phyloP scores from a whole-genome alignment of 2,113 vertebrate genomes.

The Rhynchomys soricoides region DNA sequence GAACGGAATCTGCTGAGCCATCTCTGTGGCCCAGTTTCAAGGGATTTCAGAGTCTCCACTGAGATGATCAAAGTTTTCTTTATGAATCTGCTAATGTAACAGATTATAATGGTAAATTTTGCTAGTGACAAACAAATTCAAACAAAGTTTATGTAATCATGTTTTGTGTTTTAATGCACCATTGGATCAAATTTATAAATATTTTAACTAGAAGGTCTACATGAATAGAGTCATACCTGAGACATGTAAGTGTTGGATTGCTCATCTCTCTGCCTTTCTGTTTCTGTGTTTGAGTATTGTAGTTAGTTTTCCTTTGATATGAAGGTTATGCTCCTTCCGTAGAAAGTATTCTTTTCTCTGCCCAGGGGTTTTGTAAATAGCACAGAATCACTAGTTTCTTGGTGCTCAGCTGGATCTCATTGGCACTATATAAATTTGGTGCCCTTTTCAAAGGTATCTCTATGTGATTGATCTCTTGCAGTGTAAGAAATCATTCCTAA shows the following conservation, averaged over 20 bases:
- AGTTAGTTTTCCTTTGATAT: neutral
- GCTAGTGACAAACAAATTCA: neutral
- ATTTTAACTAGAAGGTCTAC: neutral
- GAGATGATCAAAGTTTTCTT: neutral
- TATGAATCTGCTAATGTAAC: neutral
- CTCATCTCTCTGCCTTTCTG: neutral
- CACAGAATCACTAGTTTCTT: neutral
- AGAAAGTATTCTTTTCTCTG: neutral
- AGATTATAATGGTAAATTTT: neutral
- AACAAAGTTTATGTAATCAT: neutral
- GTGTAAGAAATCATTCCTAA: neutral
- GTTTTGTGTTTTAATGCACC: neutral
- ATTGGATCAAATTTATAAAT: neutral
- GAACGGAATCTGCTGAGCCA: neutral
- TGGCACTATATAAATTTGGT: neutral
- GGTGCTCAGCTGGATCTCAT: neutral
- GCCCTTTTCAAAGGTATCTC: neutral
- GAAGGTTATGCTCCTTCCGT: neutral
- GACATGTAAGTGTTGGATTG: neutral
- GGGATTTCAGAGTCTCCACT: neutral
- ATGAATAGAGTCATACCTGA: neutral
- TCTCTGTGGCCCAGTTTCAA: neutral
- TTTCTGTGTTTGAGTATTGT: neutral
- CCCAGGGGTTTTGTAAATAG: neutral
- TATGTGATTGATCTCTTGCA: neutral